Percentiles rank a stretch among this genome's conserved stretches.
Conservation (phyloP, 2,888 invertebrate genomes). For the Latrodectus elegans region DNA sequence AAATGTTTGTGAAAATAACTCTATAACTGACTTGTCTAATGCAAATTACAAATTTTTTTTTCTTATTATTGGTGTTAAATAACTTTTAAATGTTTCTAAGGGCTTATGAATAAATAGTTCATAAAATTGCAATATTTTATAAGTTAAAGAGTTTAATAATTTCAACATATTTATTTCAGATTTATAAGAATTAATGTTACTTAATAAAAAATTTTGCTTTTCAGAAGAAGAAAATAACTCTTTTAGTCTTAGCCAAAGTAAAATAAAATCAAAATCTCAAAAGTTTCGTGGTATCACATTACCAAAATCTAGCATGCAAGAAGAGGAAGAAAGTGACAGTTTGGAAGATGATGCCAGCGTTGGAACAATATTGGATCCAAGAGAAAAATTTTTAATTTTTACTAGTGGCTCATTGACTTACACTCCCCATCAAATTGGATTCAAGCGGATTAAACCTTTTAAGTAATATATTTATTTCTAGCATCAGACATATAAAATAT, state of each 20-base stretch:
- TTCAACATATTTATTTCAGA: no score
- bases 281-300: background rate
- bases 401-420: conserved; percentile 88
- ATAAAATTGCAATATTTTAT: no score
- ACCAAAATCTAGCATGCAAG: background rate
- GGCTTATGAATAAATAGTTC: no score
- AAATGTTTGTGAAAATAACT: no score
- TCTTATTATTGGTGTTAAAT: no score
- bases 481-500: no score
- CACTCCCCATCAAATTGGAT: conserved; percentile 88
- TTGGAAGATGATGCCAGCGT: conserved; percentile 61
- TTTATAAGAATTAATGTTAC: background rate
- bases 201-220: background rate
- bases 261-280: conserved; percentile 11
- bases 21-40: no score
- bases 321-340: conserved; percentile 54
- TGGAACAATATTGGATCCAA: conserved; percentile 72
- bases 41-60: no score
- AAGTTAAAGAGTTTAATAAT: no score
- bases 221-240: conserved; percentile 44
- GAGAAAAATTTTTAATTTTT: conserved; percentile 84
- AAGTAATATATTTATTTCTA: conserved; percentile 70
- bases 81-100: no score
- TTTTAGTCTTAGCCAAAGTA: background rate
- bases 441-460: conserved; percentile 83